phyloP scores from a whole-genome alignment of 1,140 invertebrate genomes.

The Anastrepha ludens region DNA sequence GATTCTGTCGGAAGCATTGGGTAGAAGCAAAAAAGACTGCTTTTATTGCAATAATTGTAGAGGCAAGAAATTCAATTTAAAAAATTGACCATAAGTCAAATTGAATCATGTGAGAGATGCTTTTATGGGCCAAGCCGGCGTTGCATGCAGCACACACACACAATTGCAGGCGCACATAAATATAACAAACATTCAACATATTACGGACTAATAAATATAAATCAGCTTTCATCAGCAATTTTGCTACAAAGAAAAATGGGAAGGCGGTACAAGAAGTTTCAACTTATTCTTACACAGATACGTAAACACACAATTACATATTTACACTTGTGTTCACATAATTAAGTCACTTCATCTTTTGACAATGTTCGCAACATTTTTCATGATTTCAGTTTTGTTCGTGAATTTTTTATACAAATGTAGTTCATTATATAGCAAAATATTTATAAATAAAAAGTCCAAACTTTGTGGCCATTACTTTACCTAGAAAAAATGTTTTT shows the following conservation, averaged over 20 bases:
- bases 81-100: conserved; percentile 52
- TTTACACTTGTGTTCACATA: too few relatives aligned
- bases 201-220: conserved; percentile 54
- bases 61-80: conserved; percentile 50
- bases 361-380: too few relatives aligned
- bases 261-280: conserved; percentile 42
- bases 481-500: too few relatives aligned
- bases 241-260: conserved; percentile 17
- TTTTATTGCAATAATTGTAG: conserved; percentile 37
- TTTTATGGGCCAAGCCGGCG: conserved; percentile 37
- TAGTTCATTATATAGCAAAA: too few relatives aligned
- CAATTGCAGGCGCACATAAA: conserved; percentile 22
- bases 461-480: too few relatives aligned
- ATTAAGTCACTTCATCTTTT: too few relatives aligned
- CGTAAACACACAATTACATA: too few relatives aligned
- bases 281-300: neutral
- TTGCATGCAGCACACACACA: neutral
- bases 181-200: conserved; percentile 49
- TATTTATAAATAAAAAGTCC: too few relatives aligned
- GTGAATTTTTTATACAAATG: too few relatives aligned
- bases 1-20: conserved; percentile 33
- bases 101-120: conserved; percentile 51
- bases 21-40: neutral
- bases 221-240: conserved; percentile 54
- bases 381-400: too few relatives aligned